Conservation (phyloP, 2,797 vertebrate species). For the Labeo calbasu region DNA sequence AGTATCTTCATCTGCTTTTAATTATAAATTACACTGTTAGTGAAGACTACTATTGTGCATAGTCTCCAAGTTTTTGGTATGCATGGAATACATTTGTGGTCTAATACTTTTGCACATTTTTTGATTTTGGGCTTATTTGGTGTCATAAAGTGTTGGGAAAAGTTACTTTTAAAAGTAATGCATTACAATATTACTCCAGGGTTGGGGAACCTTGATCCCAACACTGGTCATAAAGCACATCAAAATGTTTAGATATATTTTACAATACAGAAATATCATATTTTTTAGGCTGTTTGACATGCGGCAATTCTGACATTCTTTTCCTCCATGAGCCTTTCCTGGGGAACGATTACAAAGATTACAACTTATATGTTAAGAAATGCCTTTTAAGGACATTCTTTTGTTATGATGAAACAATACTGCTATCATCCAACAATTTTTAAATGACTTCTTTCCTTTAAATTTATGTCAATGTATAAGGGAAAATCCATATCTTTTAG, state of each 20-base stretch:
- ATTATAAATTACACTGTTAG: not conserved
- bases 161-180: no score
- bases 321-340: not conserved
- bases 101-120: not conserved
- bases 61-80: not conserved
- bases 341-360: not conserved
- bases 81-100: not conserved
- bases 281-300: not conserved
- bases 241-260: not conserved
- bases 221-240: not conserved
- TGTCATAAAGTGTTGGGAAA: not conserved
- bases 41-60: not conserved
- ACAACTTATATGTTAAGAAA: no score
- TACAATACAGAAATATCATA: not conserved
- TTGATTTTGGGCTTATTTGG: not conserved
- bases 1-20: not conserved
- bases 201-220: no score
- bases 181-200: no score
- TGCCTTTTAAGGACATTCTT: no score
- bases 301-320: no score
- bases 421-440: not conserved
- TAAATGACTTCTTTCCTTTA: not conserved
- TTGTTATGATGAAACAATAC: not conserved
- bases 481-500: not conserved
- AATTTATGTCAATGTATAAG: not conserved